These are phyloP conservation scores for Scaptomyza polygonia DNA, from an alignment of 2,888 invertebrate species.

Conservation along the genomic window DNA sequence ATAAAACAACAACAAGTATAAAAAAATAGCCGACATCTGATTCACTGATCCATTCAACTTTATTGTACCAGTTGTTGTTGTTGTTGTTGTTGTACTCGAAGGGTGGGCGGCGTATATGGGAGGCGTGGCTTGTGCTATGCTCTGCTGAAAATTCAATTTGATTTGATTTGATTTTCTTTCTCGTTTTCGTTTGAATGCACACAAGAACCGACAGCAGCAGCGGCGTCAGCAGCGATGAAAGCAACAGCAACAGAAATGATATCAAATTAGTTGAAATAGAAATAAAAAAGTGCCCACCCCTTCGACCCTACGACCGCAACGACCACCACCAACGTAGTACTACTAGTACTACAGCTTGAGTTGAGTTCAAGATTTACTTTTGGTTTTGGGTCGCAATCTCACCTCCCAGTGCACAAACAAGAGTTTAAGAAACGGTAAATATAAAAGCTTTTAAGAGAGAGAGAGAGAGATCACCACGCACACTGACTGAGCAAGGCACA, in stretches of 20 bases:
- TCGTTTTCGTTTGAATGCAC: conserved; percentile 81
- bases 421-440: conserved; percentile 15
- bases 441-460: conserved; percentile 5
- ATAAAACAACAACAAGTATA: background rate
- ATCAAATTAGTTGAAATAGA: conserved; percentile 77
- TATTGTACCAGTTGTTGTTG: conserved; percentile 22
- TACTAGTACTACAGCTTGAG: conserved; percentile 16
- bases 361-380: conserved; percentile 1
- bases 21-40: conserved; percentile 20
- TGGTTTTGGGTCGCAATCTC: background rate
- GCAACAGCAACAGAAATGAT: conserved; percentile 52
- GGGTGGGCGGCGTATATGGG: conserved; percentile 3
- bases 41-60: conserved; percentile 57
- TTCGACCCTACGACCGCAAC: background rate
- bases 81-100: background rate
- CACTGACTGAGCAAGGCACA: conserved; percentile 1
- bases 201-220: conserved; percentile 38
- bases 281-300: conserved; percentile 36
- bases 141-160: conserved; percentile 80
- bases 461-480: conserved; percentile 34
- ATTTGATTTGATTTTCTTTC: conserved; percentile 82
- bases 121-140: conserved; percentile 27
- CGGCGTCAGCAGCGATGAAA: background rate
- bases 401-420: conserved; percentile 15
- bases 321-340: background rate